A percentile compares a stretch with the other conserved stretches of the same genome.
Conservation (phyloP, 2,113 vertebrate genomes). For the Sminthopsis crassicaudata region DNA sequence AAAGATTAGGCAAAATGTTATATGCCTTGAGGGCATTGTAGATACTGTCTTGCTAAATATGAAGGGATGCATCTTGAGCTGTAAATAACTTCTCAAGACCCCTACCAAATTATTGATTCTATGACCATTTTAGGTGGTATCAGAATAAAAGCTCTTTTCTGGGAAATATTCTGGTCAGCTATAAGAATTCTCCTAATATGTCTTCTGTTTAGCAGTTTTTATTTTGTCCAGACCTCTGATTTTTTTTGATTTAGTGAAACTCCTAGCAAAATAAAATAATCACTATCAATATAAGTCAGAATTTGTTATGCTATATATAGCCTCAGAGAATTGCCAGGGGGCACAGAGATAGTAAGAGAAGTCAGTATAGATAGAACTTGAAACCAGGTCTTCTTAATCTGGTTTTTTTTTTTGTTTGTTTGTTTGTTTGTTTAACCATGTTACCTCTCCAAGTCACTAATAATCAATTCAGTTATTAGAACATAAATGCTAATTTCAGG, state of each 20-base stretch:
- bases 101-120: not conserved
- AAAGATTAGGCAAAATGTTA: not conserved
- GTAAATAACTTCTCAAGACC: not conserved
- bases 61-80: not conserved
- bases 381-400: not conserved
- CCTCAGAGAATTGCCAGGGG: not conserved
- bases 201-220: not conserved
- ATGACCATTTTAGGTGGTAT: not conserved
- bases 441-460: not conserved
- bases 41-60: not conserved
- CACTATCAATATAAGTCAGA: not conserved
- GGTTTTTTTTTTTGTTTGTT: no score
- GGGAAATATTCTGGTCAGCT: not conserved
- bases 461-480: not conserved
- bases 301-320: not conserved
- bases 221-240: not conserved
- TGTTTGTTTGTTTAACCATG: not conserved
- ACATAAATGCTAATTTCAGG: not conserved
- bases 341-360: not conserved
- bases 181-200: not conserved
- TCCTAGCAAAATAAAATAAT: not conserved
- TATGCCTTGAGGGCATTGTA: not conserved
- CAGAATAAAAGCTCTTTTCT: not conserved
- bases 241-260: not conserved
- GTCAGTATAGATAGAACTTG: not conserved